Evolutionary conservation across 1,140 invertebrate genomes (phyloP), one percentile per base, ranked within the genome.

Genomic region (Drosophila micromelanica): DNA sequence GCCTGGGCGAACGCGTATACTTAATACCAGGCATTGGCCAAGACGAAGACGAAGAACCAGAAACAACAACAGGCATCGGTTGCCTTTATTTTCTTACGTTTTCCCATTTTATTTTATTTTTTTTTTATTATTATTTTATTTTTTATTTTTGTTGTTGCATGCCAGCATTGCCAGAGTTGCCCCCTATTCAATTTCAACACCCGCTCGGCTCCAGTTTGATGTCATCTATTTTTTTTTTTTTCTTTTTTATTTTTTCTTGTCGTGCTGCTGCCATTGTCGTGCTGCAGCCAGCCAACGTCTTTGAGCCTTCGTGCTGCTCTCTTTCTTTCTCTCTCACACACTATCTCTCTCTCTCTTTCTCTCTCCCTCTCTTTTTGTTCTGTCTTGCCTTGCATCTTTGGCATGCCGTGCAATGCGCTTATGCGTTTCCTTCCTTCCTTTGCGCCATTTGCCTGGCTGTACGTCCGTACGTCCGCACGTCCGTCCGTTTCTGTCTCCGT

Each of bases 181-280:
- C 75, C 80, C 76, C 80, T 78, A 82, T 87, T 86, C 82, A 86
- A 86, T 86, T 86, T 86, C 72, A 82, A 63, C 84, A 82, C 82
- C 84, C 84, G 71, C 82, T 69, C 76, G 75, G 17, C 72, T 79
- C 78, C 78, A 78, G 78, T 72, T 87, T 82, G 73, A 89, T 87
- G 75, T 87, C 84, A 82, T 82, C 82, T 87, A n/a, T n/a, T n/a
- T n/a, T n/a, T n/a, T n/a, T n/a, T n/a, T n/a, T n/a, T n/a, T n/a
- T n/a, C n/a, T n/a, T n/a, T n/a, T n/a, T n/a, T n/a, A n/a, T n/a
- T n/a, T n/a, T n/a, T n/a, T n/a, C n/a, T n/a, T n/a, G n/a, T n/a
- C n/a, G n/a, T n/a, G n/a, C n/a, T 32, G 7, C 8, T 87, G 87
- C 87, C 78, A 87, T 74, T 86, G 78, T 56, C 55, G 35, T 45